phyloP scores from a whole-genome alignment of 92 coral and sea anemone genomes.

The Pocillopora meandrina region DNA sequence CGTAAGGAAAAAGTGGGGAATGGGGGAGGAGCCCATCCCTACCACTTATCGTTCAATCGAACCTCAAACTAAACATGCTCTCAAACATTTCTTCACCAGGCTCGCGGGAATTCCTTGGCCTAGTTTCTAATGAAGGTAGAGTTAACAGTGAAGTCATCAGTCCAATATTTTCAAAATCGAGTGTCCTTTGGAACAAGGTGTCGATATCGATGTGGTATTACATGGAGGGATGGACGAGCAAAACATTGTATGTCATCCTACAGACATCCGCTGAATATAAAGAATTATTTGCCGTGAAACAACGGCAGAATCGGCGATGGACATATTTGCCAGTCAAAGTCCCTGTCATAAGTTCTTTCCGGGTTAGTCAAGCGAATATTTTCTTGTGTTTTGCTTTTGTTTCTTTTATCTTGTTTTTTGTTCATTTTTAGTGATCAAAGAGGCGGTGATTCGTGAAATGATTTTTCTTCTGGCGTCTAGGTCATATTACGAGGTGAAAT shows the following conservation, averaged over 20 bases:
- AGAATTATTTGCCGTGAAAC: neutral
- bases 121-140: neutral
- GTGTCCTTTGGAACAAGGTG: slow-evolving; percentile 12
- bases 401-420: too few species aligned
- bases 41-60: too few species aligned
- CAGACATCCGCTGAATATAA: neutral
- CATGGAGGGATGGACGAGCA: slow-evolving; percentile 23
- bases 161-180: neutral
- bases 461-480: neutral
- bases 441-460: neutral
- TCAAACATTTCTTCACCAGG: neutral
- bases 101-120: slow-evolving; percentile 15
- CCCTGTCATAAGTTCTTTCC: slow-evolving; percentile 2
- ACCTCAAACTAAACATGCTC: neutral
- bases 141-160: slow-evolving; percentile 15
- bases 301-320: slow-evolving; percentile 5
- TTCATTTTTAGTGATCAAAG: too few species aligned
- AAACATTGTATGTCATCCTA: neutral
- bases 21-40: too few species aligned
- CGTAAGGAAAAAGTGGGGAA: too few species aligned
- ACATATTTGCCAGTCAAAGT: neutral
- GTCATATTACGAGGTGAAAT: slow-evolving; percentile 23
- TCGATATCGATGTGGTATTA: slow-evolving; percentile 22
- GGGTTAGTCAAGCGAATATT: neutral
- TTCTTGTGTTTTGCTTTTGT: neutral